Evolutionary conservation across 2,113 vertebrate genomes (phyloP).

Genomic region (Octodon degus): DNA sequence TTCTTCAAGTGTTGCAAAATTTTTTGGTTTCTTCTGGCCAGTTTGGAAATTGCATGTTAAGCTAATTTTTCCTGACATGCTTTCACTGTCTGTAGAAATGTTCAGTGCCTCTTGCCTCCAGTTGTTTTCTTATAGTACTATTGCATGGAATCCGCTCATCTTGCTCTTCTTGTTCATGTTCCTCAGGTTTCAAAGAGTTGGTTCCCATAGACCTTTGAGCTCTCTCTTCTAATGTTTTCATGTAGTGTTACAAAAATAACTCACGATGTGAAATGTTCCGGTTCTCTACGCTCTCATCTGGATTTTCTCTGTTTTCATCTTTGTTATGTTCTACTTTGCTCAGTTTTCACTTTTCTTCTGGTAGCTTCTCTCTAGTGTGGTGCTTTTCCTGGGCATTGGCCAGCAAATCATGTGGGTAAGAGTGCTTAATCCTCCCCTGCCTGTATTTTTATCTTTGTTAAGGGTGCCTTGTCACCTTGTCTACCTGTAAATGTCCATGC

Average conservation of each 20-base stretch:
- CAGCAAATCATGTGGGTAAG: too few species aligned
- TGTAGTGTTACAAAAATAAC: neutral
- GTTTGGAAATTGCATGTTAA: neutral
- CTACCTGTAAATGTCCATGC: neutral
- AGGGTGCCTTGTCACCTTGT: neutral
- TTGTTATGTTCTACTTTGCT: neutral
- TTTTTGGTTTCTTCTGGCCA: conserved; percentile 9
- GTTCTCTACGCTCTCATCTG: neutral
- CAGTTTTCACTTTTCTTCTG: neutral
- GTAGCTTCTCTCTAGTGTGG: neutral
- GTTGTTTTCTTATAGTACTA: neutral
- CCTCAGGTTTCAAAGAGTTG: neutral
- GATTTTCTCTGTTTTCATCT: neutral
- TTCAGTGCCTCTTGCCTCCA: neutral
- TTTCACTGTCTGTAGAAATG: neutral
- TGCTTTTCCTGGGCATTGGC: neutral
- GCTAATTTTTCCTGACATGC: neutral
- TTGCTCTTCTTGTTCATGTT: neutral
- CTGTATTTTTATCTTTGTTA: neutral
- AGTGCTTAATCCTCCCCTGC: neutral
- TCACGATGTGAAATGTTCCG: neutral
- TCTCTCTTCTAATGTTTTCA: neutral
- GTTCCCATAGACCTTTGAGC: neutral
- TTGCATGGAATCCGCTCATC: neutral
- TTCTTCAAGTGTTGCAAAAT: neutral